Percentiles rank a stretch among this genome's conserved stretches.
phyloP scores from a whole-genome alignment of 2,113 vertebrate genomes.

The Mastomys coucha region DNA sequence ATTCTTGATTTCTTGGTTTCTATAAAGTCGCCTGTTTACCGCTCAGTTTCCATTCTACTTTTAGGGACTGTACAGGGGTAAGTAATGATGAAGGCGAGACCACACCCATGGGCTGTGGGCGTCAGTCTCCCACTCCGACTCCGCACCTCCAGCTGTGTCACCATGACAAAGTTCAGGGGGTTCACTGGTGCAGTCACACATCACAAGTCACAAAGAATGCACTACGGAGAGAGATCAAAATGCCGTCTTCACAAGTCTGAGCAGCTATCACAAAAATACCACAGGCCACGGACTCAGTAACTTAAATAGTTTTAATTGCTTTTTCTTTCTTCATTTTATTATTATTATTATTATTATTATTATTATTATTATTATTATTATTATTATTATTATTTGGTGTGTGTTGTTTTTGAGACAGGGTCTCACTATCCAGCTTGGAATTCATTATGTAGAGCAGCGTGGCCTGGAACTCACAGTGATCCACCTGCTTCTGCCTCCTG shows the following conservation, averaged over 20 bases:
- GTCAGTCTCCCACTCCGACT: background rate
- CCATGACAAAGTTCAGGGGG: too few relatives aligned
- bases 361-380: too few relatives aligned
- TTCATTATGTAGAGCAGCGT: background rate
- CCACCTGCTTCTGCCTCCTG: background rate
- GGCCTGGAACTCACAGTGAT: background rate
- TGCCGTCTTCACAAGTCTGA: background rate
- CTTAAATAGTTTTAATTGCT: background rate
- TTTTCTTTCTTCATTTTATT: background rate
- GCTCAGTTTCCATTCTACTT: background rate
- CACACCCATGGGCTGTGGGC: background rate
- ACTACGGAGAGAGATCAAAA: background rate
- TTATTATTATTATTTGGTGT: background rate
- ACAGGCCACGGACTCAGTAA: background rate
- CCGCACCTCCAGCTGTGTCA: too few relatives aligned
- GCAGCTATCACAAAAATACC: background rate
- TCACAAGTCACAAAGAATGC: background rate
- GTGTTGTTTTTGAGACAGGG: background rate
- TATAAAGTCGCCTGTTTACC: background rate
- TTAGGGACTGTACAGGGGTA: background rate
- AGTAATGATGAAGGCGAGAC: rapidly evolving
- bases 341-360: too few relatives aligned
- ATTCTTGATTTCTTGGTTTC: background rate
- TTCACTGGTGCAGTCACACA: background rate
- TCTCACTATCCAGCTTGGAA: background rate